A percentile compares a stretch with the other conserved stretches of the same genome.
Evolutionary conservation across 2,797 vertebrate genomes (phyloP).

Genomic region (Platyrinchus mystaceus): DNA sequence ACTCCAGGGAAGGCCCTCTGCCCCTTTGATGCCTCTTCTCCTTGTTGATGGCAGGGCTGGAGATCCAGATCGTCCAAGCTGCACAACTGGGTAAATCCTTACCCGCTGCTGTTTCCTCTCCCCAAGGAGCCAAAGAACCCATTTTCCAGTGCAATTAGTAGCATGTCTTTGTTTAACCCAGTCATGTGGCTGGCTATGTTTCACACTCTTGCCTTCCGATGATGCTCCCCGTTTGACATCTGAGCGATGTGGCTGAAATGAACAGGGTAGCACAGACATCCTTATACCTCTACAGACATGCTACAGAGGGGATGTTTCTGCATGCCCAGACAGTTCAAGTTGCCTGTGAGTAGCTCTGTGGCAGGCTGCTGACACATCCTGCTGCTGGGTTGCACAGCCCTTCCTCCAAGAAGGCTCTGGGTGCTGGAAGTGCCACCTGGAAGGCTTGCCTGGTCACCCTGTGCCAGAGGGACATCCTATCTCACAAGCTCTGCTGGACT

Average conservation of each 20-base stretch:
- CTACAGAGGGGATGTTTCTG: neutral
- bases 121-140: neutral
- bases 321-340: neutral
- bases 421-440: neutral
- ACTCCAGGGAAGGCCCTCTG: neutral
- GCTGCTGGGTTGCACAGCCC: neutral
- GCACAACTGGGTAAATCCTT: neutral
- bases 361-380: neutral
- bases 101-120: neutral
- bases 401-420: neutral
- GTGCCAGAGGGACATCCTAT: accelerated
- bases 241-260: neutral
- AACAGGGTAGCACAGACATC: neutral
- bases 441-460: neutral
- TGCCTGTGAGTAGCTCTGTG: neutral
- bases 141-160: neutral
- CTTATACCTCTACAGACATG: neutral
- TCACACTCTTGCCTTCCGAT: neutral
- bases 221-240: neutral
- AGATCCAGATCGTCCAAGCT: neutral
- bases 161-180: neutral
- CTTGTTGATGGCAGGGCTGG: neutral
- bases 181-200: accelerated
- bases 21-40: neutral
- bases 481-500: neutral